A percentile compares a stretch with the other conserved stretches of the same genome.
phyloP scores from a whole-genome alignment of 2,797 vertebrate species.

The Enteromius viviparus region DNA sequence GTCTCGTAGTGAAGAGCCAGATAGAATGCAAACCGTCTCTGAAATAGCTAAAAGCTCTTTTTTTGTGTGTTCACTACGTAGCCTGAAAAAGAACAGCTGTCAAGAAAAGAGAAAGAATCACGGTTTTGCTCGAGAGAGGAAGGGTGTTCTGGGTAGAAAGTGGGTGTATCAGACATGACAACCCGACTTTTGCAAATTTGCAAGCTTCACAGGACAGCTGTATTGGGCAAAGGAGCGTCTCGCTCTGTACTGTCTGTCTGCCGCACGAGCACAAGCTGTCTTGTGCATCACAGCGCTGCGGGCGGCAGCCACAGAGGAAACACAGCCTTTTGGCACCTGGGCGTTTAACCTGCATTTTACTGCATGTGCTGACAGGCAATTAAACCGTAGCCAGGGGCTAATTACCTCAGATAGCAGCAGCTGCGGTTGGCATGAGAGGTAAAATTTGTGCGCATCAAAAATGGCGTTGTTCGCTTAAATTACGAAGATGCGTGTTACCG shows the following conservation, averaged over 20 bases:
- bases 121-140: slow-evolving; percentile 29
- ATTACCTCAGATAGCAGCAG: slow-evolving; percentile 69
- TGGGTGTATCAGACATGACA: slow-evolving; percentile 60
- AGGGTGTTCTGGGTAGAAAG: slow-evolving; percentile 15
- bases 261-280: slow-evolving; percentile 52
- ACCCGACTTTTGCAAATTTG: slow-evolving; percentile 53
- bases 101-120: slow-evolving; percentile 13
- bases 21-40: slow-evolving; percentile 57
- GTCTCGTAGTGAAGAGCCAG: slow-evolving; percentile 54
- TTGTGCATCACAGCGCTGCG: slow-evolving; percentile 54
- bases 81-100: slow-evolving; percentile 52
- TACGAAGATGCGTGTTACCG: not conserved
- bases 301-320: slow-evolving; percentile 59
- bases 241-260: slow-evolving; percentile 64
- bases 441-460: slow-evolving; percentile 14
- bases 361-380: slow-evolving; percentile 69
- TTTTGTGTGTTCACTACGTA: slow-evolving; percentile 37
- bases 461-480: slow-evolving; percentile 22
- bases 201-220: slow-evolving; percentile 58
- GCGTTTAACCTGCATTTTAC: slow-evolving; percentile 64
- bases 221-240: slow-evolving; percentile 49
- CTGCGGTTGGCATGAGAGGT: slow-evolving; percentile 30
- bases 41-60: slow-evolving; percentile 55
- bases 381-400: slow-evolving; percentile 74
- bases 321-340: slow-evolving; percentile 68